These are phyloP conservation scores for Drosophila austrosaltans DNA, from an alignment of 2,888 invertebrate genomes.

Conservation along the genomic window DNA sequence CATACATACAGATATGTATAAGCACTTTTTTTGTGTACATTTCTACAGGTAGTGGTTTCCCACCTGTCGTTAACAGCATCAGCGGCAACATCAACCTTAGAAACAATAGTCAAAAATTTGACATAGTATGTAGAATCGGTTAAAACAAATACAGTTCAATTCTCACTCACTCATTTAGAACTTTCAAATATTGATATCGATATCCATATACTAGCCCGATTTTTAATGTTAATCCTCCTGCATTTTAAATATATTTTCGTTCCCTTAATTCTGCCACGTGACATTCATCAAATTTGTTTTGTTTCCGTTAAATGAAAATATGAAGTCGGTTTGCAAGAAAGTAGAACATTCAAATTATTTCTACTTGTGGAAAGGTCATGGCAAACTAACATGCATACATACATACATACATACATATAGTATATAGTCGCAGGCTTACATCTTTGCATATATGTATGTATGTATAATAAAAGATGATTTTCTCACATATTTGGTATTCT, in stretches of 20 bases:
- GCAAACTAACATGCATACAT: neutral
- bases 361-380: slow-evolving; percentile 5
- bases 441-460: neutral
- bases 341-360: slow-evolving; percentile 11
- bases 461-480: neutral
- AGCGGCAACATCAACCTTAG: slow-evolving; percentile 5
- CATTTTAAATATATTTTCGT: neutral
- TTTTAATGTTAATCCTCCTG: neutral
- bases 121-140: neutral
- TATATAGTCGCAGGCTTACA: neutral
- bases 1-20: neutral
- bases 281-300: neutral
- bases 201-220: neutral
- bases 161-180: neutral
- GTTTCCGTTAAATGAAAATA: slow-evolving; percentile 3
- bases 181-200: neutral
- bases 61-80: slow-evolving; percentile 18
- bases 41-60: slow-evolving; percentile 11
- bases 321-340: neutral
- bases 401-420: neutral
- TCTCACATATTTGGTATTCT: neutral
- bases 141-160: neutral
- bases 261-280: neutral
- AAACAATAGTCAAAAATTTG: slow-evolving; percentile 15
- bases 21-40: neutral